Conservation (phyloP, 2,888 invertebrate genomes). For the Neria commutata region DNA sequence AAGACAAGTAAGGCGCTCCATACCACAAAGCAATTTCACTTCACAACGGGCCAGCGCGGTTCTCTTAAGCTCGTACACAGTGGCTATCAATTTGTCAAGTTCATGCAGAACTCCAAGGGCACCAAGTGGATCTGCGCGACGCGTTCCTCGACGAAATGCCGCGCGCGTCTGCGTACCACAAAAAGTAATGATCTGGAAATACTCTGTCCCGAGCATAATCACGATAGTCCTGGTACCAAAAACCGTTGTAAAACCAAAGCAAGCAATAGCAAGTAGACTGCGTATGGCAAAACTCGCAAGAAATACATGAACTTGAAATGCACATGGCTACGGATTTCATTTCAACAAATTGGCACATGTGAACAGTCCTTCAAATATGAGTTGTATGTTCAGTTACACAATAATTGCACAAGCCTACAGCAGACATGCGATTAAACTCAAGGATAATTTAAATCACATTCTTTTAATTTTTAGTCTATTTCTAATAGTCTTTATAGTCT, state of each 20-base stretch:
- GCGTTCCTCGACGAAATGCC: conserved; percentile 57
- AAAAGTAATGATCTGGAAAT: conserved; percentile 47
- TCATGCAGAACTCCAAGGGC: conserved; percentile 55
- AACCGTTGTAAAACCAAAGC: conserved; percentile 13
- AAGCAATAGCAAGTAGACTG: not conserved
- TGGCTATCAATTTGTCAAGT: conserved; percentile 56
- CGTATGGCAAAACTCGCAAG: not conserved
- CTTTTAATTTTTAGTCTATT: too few species aligned
- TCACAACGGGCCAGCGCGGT: conserved; percentile 55
- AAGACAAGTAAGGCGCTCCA: not conserved
- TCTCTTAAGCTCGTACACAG: conserved; percentile 54
- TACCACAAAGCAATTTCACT: too few species aligned
- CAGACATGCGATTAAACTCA: too few species aligned
- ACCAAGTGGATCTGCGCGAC: conserved; percentile 60
- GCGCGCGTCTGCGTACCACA: conserved; percentile 52
- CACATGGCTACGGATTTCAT: too few species aligned
- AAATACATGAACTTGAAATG: too few species aligned
- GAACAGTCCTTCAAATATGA: too few species aligned
- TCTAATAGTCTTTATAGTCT: too few species aligned
- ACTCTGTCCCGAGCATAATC: conserved; percentile 53
- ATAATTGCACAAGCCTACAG: too few species aligned
- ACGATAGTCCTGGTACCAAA: conserved; percentile 35
- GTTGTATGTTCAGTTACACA: too few species aligned
- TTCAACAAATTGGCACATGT: too few species aligned
- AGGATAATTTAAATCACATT: too few species aligned